Evolutionary conservation across 2,113 vertebrate genomes (phyloP), one percentile per base, ranked within the genome.

Genomic region (Muscicapa adusta): DNA sequence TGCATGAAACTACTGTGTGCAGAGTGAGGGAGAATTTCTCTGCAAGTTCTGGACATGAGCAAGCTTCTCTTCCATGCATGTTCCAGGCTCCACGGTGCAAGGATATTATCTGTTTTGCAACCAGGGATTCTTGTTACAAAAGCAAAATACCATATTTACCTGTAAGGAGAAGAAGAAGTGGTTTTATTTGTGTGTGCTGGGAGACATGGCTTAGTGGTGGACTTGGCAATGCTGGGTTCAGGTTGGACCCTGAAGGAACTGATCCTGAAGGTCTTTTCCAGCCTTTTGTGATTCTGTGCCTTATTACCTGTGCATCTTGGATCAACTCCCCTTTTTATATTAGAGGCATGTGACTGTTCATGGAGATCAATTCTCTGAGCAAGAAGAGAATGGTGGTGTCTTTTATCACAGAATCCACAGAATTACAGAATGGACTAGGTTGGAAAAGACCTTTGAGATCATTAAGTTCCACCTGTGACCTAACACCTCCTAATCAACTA

Each of bases 231-330:
- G 16, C 53, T 62, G 18, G 8, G 29, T 38, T 68, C 42, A 19
- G 13, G 56, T 34, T 75, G 45, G 33, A 43, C 18, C 13, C 2
- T n/a, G n/a, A n/a, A n/a, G n/a, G n/a, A n/a, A 0, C 14, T 68
- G n/a, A n/a, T 54, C 62, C 43, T 77, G 9, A 62, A 76, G 8
- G n/a, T 45, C 25, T 66, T 72, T 61, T 50, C 63, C 51, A 66
- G 2, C 47, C n/a, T 70, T 56, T 16, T 72, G 8, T 77, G 48
- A 51, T 76, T 72, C 79, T 65, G 0, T 38, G 13, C 45, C 40
- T 56, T 77, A 22, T 38, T 81, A 47, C 25, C 43, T 56, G 25
- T 31, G 18, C 54, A 65, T 25, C 54, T 77, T 10, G 2, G 11
- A 57, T 70, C 51, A 66, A 8, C 10, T 43, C 57, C 6, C 12